phyloP scores from a whole-genome alignment of 2,797 vertebrate species.

The Sciurus vulgaris region DNA sequence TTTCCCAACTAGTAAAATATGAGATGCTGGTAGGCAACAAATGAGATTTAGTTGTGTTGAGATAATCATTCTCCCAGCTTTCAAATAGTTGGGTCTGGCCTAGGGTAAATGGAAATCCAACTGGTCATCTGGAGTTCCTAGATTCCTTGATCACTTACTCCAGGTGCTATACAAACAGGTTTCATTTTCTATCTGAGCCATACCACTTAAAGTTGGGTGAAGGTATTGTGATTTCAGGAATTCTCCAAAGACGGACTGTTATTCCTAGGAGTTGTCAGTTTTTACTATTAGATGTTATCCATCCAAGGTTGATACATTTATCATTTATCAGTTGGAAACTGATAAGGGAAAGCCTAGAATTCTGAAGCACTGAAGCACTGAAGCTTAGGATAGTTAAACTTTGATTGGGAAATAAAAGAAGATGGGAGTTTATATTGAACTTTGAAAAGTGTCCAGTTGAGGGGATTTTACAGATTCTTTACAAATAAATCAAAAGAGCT shows the following conservation, averaged over 20 bases:
- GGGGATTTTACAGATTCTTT: slow-evolving; percentile 50
- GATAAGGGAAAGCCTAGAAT: slow-evolving; percentile 17
- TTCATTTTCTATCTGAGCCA: neutral
- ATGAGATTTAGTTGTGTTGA: neutral
- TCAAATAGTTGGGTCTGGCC: neutral
- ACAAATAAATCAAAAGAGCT: slow-evolving; percentile 56
- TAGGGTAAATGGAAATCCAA: neutral
- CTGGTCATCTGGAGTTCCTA: neutral
- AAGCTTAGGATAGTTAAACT: neutral
- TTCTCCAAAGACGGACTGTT: neutral
- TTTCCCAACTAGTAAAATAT: neutral
- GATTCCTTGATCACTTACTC: neutral
- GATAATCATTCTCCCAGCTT: neutral
- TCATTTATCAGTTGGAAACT: slow-evolving; percentile 15
- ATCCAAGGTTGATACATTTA: slow-evolving; percentile 21
- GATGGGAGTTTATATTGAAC: neutral
- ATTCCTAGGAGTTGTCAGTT: neutral
- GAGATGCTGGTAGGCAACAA: neutral
- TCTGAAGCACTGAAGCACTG: neutral
- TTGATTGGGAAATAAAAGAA: slow-evolving; percentile 48
- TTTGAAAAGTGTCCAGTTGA: neutral
- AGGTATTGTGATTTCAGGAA: slow-evolving; percentile 33
- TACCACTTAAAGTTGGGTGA: neutral
- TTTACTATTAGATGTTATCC: slow-evolving; percentile 18
- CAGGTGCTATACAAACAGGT: neutral